A percentile compares a stretch with the other conserved stretches of the same genome.
These are phyloP conservation scores for Pachypanchax playfairii DNA, from an alignment of 2,113 vertebrate species.

Conservation along the genomic window DNA sequence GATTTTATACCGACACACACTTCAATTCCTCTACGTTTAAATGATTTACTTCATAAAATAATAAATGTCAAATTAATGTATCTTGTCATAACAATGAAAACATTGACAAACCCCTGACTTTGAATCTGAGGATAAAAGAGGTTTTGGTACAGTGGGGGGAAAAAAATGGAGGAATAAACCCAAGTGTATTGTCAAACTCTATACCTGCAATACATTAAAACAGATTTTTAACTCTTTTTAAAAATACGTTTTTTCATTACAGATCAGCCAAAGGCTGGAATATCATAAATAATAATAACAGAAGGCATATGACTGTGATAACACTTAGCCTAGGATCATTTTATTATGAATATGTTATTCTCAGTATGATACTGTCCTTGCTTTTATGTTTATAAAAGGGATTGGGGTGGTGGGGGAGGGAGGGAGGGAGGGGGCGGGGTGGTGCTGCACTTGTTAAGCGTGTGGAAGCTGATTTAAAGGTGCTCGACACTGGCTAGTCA, in stretches of 20 bases:
- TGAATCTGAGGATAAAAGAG: conserved; percentile 12
- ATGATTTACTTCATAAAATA: too few species aligned
- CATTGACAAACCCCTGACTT: conserved; percentile 1
- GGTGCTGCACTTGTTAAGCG: conserved; percentile 57
- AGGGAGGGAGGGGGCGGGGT: too few species aligned
- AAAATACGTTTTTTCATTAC: conserved; percentile 30
- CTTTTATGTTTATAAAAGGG: conserved; percentile 46
- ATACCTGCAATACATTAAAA: conserved; percentile 64
- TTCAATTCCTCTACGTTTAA: too few species aligned
- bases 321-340: conserved; percentile 57
- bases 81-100: conserved; percentile 21
- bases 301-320: conserved; percentile 72
- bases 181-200: conserved; percentile 46
- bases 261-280: conserved; percentile 45
- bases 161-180: conserved; percentile 9
- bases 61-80: too few species aligned
- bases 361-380: conserved; percentile 32
- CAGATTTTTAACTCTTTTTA: conserved; percentile 21
- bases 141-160: conserved; percentile 17
- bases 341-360: conserved; percentile 36
- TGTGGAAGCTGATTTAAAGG: conserved; percentile 71
- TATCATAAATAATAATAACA: conserved; percentile 43
- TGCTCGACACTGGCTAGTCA: conserved; percentile 76
- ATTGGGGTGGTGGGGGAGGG: too few species aligned
- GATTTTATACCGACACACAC: too few species aligned